Percentiles rank a stretch among this genome's conserved stretches.
phyloP scores from a whole-genome alignment of 2,888 invertebrate species.

The Endotricha flammealis region DNA sequence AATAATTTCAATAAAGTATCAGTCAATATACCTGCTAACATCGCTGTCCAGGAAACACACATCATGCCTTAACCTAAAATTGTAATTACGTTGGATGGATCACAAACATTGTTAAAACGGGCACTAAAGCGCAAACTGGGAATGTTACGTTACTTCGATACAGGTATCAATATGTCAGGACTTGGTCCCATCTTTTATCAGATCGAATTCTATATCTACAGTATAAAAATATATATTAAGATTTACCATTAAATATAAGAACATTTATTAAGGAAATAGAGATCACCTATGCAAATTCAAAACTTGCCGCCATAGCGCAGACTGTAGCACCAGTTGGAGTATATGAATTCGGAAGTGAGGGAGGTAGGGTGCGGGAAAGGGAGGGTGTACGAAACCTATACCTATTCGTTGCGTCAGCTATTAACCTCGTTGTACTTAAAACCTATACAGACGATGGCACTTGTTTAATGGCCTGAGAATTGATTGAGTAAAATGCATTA shows the following conservation, averaged over 20 bases:
- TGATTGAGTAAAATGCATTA: constrained; percentile 76
- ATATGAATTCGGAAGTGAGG: constrained; percentile 26
- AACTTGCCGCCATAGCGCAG: constrained; percentile 54
- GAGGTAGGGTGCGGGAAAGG: constrained; percentile 27
- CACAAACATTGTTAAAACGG: constrained; percentile 69
- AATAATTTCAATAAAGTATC: constrained; percentile 43
- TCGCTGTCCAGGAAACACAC: constrained; percentile 56
- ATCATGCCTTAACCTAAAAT: constrained; percentile 67
- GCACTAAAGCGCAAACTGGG: constrained; percentile 73
- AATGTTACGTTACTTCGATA: constrained; percentile 70
- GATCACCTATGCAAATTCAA: constrained; percentile 59
- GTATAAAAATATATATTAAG: constrained; percentile 62
- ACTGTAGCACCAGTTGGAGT: constrained; percentile 48
- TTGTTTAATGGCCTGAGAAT: constrained; percentile 76
- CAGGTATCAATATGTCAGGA: constrained; percentile 73
- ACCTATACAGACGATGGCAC: constrained; percentile 75
- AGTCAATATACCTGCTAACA: constrained; percentile 32
- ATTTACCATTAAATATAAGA: constrained; percentile 50
- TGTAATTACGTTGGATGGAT: constrained; percentile 69
- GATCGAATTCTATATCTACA: constrained; percentile 48
- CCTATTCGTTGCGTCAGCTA: constrained; percentile 57
- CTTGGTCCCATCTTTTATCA: constrained; percentile 32
- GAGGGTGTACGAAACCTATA: constrained; percentile 30
- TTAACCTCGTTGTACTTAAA: constrained; percentile 60
- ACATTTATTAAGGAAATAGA: constrained; percentile 61